Base-by-base conservation (phyloP, 2,113 vertebrate genomes). In the Pungitius pungitius region DNA sequence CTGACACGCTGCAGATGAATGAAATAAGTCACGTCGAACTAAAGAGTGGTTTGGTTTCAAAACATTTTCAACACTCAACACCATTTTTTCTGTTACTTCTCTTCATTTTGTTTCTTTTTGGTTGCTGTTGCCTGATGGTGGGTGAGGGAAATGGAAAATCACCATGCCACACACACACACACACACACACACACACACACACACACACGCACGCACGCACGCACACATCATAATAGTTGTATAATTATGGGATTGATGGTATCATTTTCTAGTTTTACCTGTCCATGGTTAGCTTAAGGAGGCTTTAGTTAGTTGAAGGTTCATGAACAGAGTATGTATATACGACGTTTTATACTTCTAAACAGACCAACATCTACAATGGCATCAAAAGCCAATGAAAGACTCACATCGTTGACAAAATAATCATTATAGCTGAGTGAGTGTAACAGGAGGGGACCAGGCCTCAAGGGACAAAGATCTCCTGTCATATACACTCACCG, bases 391-490 rank as follows among this genome's bases (percentile, higher is more conserved):
- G 3, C 62, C 58, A 63, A 58, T 68, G 35, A 81, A 49, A 73
- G 30, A n/a, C 37, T 26, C 24, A 61, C 12, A 10, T 73, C 8
- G 13, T 47, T 27, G 26, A 37, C 40, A 55, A 54, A 58, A 12
- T 40, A 20, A 57, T 54, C 59, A 68, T 73, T 70, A 22, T 20
- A 18, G 11, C 17, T 17, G 4, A 33, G 37, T n/a, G 61, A 18
- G 51, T 22, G 58, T 15, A 45, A 40, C 37, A 69, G 62, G 15
- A 77, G 6, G 40, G 17, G 6, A 18, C 0, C 6, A 15, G 26
- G 18, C 68, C 42, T n/a, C 8, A 66, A 37, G 59, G 81, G 76
- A 61, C 87, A 82, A 85, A 86, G 81, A 58, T 73, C 80, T 61
- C 37, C 33, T 30, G n/a, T n/a, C n/a, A n/a, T n/a, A n/a, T n/a